Conservation (phyloP, 2,797 vertebrate genomes). For the Melopsittacus undulatus region DNA sequence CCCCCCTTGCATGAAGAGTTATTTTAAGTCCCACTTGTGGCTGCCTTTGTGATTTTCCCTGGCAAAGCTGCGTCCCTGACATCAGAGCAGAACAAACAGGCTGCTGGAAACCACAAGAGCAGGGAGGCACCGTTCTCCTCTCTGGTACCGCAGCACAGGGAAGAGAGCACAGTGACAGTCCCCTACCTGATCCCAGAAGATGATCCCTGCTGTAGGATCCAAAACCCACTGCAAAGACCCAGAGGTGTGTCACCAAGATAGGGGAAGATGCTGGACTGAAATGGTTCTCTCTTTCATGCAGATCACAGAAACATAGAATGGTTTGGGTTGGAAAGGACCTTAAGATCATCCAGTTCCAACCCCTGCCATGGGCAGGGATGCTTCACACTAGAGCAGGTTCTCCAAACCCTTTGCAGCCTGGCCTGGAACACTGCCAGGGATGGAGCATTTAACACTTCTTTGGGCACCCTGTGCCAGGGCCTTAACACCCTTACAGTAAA, state of each 20-base stretch:
- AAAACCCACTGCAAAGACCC: not conserved
- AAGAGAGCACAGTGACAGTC: not conserved
- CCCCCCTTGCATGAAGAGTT: slow-evolving; percentile 20
- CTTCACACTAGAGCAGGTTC: not conserved
- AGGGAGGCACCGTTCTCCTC: not conserved
- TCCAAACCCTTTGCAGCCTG: not conserved
- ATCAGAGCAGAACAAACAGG: slow-evolving; percentile 26
- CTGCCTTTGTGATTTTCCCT: slow-evolving; percentile 64
- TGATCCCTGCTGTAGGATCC: not conserved
- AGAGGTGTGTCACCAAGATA: not conserved
- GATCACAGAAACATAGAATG: not conserved
- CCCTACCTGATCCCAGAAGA: not conserved
- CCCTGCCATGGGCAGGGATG: not conserved
- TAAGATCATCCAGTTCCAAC: not conserved
- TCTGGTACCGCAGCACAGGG: fast-evolving
- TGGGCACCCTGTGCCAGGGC: not conserved
- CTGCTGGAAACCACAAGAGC: not conserved
- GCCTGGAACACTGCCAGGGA: not conserved
- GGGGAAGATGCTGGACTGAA: not conserved
- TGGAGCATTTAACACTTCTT: not conserved
- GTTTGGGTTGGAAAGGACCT: not conserved
- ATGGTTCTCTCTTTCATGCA: not conserved
- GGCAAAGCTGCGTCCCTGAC: slow-evolving; percentile 55
- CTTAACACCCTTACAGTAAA: not conserved
- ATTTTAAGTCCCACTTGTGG: slow-evolving; percentile 71